These are phyloP conservation scores for Crotophaga sulcirostris DNA, from an alignment of 2,113 vertebrate species.

Conservation along the genomic window DNA sequence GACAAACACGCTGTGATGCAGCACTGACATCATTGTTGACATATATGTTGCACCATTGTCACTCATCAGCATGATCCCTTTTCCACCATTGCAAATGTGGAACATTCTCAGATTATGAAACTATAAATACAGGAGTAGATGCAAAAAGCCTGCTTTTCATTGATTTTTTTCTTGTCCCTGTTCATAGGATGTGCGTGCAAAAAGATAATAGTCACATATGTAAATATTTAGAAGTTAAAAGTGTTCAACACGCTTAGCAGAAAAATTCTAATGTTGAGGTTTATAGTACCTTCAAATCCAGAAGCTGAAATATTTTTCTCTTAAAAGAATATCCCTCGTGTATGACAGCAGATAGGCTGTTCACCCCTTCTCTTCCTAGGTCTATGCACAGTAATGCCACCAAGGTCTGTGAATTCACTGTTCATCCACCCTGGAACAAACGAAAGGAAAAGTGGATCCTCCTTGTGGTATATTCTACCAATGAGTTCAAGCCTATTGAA, in stretches of 20 bases:
- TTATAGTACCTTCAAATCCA: background rate
- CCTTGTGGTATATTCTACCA: background rate
- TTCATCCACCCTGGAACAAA: background rate
- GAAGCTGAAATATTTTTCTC: background rate
- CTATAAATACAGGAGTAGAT: background rate
- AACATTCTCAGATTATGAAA: background rate
- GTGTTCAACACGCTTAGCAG: background rate
- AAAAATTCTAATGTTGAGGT: background rate
- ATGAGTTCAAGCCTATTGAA: background rate
- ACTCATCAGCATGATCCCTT: background rate
- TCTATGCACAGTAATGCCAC: background rate
- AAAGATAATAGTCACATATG: background rate
- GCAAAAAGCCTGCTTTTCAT: background rate
- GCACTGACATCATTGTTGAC: background rate
- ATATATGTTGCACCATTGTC: background rate
- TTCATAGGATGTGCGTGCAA: background rate
- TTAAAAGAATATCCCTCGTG: background rate
- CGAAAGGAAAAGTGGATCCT: background rate
- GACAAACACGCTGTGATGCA: background rate
- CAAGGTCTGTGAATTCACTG: background rate
- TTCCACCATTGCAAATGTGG: background rate
- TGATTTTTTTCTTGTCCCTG: background rate
- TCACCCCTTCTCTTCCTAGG: background rate
- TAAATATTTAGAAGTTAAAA: background rate
- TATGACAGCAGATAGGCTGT: background rate